Conservation (phyloP, 2,797 vertebrate genomes). For the Ciconia nigra region DNA sequence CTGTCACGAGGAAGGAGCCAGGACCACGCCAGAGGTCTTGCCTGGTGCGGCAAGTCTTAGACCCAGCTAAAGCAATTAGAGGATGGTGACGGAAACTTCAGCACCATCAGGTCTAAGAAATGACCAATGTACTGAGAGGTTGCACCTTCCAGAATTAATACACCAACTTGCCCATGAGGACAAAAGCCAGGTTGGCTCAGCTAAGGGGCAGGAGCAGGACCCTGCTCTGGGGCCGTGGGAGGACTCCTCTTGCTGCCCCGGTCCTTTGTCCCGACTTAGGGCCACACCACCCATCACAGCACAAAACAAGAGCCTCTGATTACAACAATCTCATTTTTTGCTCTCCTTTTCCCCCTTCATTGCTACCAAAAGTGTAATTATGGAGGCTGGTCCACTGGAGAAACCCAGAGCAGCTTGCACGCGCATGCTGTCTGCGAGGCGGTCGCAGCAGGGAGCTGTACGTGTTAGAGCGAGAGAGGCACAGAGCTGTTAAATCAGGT, state of each 20-base stretch:
- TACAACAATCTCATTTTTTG: not conserved
- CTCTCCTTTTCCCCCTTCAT: not conserved
- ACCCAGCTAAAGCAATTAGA: not conserved
- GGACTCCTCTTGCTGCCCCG: not conserved
- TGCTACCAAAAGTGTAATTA: not conserved
- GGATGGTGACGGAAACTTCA: not conserved
- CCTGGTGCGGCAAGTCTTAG: not conserved
- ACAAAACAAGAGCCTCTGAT: rapidly evolving
- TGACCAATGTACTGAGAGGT: not conserved
- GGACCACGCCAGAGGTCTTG: not conserved
- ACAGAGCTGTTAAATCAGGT: not conserved
- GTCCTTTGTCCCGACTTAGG: not conserved
- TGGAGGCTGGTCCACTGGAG: not conserved
- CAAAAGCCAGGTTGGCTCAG: not conserved
- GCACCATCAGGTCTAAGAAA: not conserved
- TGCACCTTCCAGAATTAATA: not conserved
- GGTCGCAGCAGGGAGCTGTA: rapidly evolving
- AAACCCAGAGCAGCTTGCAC: not conserved
- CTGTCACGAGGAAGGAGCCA: not conserved
- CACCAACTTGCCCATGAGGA: not conserved
- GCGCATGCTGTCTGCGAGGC: rapidly evolving
- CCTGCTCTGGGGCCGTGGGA: rapidly evolving
- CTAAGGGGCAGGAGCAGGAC: not conserved
- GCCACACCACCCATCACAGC: not conserved
- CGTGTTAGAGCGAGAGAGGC: not conserved